Percentiles rank a stretch among this genome's conserved stretches.
Conservation (phyloP, 1,140 invertebrate genomes). For the Bombus vancouverensis region DNA sequence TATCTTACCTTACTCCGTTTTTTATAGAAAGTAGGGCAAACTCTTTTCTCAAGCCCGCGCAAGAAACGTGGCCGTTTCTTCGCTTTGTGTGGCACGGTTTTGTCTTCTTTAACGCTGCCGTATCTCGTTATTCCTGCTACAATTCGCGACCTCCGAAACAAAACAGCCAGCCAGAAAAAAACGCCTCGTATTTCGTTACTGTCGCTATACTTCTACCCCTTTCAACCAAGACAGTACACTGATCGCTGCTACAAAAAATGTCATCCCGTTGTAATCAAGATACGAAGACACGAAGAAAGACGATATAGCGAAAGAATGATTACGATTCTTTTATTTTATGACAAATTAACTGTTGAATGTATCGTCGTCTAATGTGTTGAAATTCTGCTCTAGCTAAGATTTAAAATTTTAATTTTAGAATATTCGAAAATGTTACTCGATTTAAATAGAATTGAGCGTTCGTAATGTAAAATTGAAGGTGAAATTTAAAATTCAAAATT, state of each 20-base stretch:
- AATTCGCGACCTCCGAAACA: neutral
- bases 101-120: neutral
- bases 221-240: neutral
- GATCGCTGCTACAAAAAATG: neutral
- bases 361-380: neutral
- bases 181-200: neutral
- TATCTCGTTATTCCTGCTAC: neutral
- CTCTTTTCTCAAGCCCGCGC: too few species aligned
- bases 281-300: too few species aligned
- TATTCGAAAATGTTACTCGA: neutral
- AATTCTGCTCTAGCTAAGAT: neutral
- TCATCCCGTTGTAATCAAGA: too few species aligned
- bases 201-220: neutral
- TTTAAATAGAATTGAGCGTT: neutral
- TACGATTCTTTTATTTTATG: neutral
- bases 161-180: neutral
- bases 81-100: neutral
- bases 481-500: neutral
- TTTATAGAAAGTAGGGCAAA: too few species aligned
- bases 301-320: too few species aligned
- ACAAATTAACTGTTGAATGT: neutral
- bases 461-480: too few species aligned
- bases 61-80: too few species aligned
- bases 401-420: neutral
- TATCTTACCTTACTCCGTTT: too few species aligned